Percentiles rank a stretch among this genome's conserved stretches.
Conservation (phyloP, 2,113 vertebrate genomes). For the Myotis davidii region DNA sequence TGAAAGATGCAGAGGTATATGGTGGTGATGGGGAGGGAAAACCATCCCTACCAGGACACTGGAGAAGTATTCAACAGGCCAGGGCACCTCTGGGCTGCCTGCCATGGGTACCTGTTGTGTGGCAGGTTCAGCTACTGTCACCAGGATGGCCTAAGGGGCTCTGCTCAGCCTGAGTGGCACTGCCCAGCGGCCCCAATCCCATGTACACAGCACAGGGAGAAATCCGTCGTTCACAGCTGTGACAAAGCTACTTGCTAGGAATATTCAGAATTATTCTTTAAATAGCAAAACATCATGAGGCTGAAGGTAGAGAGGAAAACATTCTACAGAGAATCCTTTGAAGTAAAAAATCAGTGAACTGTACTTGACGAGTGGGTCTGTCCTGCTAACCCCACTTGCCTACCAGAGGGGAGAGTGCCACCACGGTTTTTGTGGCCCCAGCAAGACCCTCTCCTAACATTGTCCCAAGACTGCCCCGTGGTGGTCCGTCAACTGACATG, state of each 20-base stretch:
- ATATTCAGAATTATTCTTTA: not conserved
- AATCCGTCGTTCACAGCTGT: not conserved
- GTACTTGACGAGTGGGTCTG: not conserved
- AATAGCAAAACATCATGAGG: not conserved
- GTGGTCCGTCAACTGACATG: too few species aligned
- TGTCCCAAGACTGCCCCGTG: not conserved
- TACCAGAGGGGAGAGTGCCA: not conserved
- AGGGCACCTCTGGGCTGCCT: not conserved
- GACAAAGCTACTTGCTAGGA: not conserved
- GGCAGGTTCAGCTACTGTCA: not conserved
- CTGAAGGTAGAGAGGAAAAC: not conserved
- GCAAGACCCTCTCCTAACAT: not conserved
- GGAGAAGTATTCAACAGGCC: not conserved
- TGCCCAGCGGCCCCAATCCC: not conserved
- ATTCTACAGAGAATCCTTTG: not conserved
- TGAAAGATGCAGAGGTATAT: not conserved
- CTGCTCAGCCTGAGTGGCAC: not conserved
- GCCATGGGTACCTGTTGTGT: accelerated
- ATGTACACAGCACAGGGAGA: not conserved
- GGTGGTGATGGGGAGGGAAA: not conserved
- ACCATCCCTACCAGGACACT: not conserved
- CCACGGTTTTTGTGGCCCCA: not conserved
- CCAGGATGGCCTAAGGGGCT: not conserved
- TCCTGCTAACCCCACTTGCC: not conserved
- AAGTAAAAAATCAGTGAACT: not conserved